Evolutionary conservation across 1,140 invertebrate genomes (phyloP).

Genomic region (Ceratosolen solmsi): DNA sequence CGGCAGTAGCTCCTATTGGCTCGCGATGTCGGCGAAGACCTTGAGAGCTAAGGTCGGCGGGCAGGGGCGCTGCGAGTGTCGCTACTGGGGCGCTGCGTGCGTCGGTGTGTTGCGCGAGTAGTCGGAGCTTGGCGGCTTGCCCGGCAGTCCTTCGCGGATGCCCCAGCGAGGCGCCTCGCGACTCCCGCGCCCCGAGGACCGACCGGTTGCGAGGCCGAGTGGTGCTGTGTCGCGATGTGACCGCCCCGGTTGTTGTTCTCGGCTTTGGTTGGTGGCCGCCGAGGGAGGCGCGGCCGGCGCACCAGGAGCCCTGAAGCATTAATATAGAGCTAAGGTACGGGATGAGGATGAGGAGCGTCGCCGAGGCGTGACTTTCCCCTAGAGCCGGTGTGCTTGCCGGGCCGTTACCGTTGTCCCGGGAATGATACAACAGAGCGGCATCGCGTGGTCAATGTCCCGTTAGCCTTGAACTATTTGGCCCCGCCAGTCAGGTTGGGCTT

Average conservation of each 20-base stretch:
- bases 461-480: too few species aligned
- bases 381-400: too few species aligned
- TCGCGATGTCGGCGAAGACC: neutral
- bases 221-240: neutral
- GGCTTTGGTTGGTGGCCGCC: neutral
- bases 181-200: neutral
- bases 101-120: slow-evolving; percentile 67
- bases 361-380: too few species aligned
- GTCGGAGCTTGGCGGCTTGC: slow-evolving; percentile 62
- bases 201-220: neutral
- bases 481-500: too few species aligned
- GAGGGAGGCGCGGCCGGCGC: too few species aligned
- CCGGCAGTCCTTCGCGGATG: slow-evolving; percentile 67
- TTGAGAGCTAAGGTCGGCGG: neutral
- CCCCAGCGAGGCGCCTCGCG: slow-evolving; percentile 62
- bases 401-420: too few species aligned
- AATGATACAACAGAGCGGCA: too few species aligned
- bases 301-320: too few species aligned
- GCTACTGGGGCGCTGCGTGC: slow-evolving; percentile 52
- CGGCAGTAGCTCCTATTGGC: too few species aligned
- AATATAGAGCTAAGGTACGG: too few species aligned
- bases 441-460: too few species aligned
- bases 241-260: neutral
- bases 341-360: too few species aligned
- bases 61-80: neutral